phyloP scores from a whole-genome alignment of 2,113 vertebrate species.

The Heterochromis multidens region DNA sequence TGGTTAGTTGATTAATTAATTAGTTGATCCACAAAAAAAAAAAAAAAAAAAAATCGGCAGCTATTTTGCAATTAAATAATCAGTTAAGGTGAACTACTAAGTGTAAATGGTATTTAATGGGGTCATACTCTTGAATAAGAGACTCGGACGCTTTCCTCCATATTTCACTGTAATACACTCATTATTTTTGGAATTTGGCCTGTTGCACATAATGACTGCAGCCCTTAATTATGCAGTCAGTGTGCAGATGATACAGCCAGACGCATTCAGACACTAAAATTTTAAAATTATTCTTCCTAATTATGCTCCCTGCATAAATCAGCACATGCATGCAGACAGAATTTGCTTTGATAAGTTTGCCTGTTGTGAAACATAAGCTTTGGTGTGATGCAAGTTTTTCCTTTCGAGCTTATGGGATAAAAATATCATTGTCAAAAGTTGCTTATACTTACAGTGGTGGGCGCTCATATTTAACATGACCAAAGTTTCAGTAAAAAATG shows the following conservation, averaged over 20 bases:
- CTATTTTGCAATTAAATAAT: not conserved
- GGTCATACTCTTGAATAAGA: not conserved
- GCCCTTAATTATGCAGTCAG: not conserved
- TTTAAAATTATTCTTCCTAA: too few relatives aligned
- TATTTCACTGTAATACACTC: not conserved
- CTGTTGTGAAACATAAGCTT: not conserved
- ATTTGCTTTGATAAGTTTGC: not conserved
- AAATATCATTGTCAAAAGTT: not conserved
- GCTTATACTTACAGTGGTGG: not conserved
- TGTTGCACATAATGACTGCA: not conserved
- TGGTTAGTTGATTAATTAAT: not conserved
- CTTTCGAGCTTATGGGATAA: not conserved
- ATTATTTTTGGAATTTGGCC: not conserved
- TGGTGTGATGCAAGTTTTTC: not conserved
- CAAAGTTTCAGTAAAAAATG: accelerated
- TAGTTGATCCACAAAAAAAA: not conserved
- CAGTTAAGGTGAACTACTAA: not conserved
- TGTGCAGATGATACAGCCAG: not conserved
- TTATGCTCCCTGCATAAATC: too few relatives aligned
- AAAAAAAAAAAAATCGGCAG: not conserved
- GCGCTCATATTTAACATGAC: not conserved
- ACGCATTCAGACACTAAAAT: too few relatives aligned
- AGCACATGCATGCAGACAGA: too few relatives aligned
- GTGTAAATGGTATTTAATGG: too few relatives aligned
- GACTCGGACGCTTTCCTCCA: not conserved